Evolutionary conservation across 2,113 vertebrate genomes (phyloP).

Genomic region (Brienomyrus longianalis): DNA sequence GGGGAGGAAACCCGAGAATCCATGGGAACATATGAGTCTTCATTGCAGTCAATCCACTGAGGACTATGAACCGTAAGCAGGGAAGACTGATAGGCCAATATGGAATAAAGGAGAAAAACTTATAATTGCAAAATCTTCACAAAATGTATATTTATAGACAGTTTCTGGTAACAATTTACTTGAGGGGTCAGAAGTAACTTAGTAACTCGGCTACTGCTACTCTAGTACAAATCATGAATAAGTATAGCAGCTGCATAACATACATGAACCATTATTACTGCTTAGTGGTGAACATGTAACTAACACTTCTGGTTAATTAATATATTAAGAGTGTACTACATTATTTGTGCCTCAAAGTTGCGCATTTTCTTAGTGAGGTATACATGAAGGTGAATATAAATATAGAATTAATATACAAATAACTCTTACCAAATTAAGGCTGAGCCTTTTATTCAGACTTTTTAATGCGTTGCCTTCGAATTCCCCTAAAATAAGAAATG

Average conservation of each 20-base stretch:
- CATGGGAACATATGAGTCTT: constrained; percentile 87
- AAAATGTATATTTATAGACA: not conserved
- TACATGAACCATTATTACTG: not conserved
- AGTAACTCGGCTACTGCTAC: not conserved
- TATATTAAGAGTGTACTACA: not conserved
- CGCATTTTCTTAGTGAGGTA: not conserved
- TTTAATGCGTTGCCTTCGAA: constrained; percentile 61
- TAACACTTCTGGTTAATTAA: not conserved
- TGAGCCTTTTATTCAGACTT: constrained; percentile 77
- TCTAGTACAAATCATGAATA: not conserved
- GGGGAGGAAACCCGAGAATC: constrained; percentile 58
- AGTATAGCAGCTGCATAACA: not conserved
- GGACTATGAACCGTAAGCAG: constrained; percentile 52
- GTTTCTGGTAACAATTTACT: not conserved
- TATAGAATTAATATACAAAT: constrained; percentile 11
- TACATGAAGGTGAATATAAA: not conserved
- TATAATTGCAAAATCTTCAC: not conserved
- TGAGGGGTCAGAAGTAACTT: not conserved
- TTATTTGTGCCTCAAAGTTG: not conserved
- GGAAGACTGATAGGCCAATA: constrained; percentile 51
- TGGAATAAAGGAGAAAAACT: not conserved
- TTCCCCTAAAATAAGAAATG: constrained; percentile 57
- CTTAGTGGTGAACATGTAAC: not conserved
- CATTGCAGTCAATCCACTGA: constrained; percentile 29
- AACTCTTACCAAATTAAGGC: constrained; percentile 84